Evolutionary conservation across 2,113 vertebrate species (phyloP).

Genomic region (Caloenas nicobarica): DNA sequence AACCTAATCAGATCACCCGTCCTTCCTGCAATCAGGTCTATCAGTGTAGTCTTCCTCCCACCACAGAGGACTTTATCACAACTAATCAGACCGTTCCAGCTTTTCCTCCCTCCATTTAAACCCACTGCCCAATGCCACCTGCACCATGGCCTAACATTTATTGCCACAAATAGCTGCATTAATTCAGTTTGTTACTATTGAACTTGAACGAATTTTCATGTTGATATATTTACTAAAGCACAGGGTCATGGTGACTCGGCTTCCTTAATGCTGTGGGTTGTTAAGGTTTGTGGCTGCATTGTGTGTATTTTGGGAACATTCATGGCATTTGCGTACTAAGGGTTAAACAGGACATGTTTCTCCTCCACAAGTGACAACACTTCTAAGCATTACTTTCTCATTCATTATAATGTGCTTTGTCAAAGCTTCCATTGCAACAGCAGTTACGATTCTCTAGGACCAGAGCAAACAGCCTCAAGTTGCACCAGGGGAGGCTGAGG

Average conservation of each 20-base stretch:
- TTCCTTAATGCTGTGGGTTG: not conserved
- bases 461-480: no score
- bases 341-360: not conserved
- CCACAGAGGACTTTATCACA: not conserved
- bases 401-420: not conserved
- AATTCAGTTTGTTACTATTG: not conserved
- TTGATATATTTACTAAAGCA: not conserved
- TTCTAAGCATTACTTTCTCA: not conserved
- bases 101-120: not conserved
- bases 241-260: not conserved
- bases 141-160: not conserved
- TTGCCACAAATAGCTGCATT: not conserved
- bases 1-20: not conserved
- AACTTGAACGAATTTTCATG: not conserved
- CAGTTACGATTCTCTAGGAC: not conserved
- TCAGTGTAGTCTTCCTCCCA: not conserved
- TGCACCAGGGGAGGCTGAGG: no score
- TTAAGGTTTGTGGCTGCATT: not conserved
- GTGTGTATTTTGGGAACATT: not conserved
- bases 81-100: not conserved
- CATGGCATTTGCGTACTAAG: not conserved
- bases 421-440: not conserved
- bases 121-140: not conserved
- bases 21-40: not conserved
- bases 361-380: not conserved